Percentiles rank a stretch among this genome's conserved stretches.
phyloP scores from a whole-genome alignment of 2,113 vertebrate genomes.

The Siphamia tubifer region DNA sequence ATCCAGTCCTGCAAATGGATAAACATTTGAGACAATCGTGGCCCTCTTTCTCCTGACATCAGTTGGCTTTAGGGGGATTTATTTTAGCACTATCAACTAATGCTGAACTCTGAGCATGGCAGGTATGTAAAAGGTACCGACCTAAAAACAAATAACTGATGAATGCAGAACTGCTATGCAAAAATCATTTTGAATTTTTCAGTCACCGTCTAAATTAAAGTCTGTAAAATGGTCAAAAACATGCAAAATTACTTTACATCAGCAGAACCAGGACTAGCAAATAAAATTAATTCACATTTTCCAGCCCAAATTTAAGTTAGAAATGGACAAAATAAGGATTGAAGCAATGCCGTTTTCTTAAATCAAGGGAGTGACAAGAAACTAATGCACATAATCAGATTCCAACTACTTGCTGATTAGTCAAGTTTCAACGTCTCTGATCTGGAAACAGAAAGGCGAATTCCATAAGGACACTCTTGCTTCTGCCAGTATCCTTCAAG shows the following conservation, averaged over 20 bases:
- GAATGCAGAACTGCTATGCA: background rate
- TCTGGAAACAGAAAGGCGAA: conserved; percentile 11
- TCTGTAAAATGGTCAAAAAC: conserved; percentile 21
- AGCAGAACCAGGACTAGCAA: background rate
- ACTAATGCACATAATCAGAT: conserved; percentile 21
- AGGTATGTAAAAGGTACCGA: background rate
- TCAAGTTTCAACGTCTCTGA: conserved; percentile 22
- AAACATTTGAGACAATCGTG: background rate
- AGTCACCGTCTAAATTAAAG: conserved; percentile 18
- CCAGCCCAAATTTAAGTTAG: background rate
- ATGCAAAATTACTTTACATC: conserved; percentile 30
- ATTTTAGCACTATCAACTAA: conserved; percentile 14
- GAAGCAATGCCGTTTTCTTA: conserved; percentile 16
- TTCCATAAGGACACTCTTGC: conserved; percentile 28
- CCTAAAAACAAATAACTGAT: background rate
- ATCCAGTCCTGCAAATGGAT: background rate
- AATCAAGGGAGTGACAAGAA: conserved; percentile 9
- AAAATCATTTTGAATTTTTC: background rate
- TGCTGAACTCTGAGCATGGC: background rate
- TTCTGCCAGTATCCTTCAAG: conserved; percentile 60
- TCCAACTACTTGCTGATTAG: conserved; percentile 20
- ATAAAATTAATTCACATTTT: conserved; percentile 11
- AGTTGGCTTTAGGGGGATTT: background rate
- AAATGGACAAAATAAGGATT: conserved; percentile 7
- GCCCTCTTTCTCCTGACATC: background rate